Percentiles rank a stretch among this genome's conserved stretches.
These are phyloP conservation scores for Cladorhizidae sp. DNA, from an alignment of 37 sponge, comb jelly and placozoan species.

Conservation along the genomic window DNA sequence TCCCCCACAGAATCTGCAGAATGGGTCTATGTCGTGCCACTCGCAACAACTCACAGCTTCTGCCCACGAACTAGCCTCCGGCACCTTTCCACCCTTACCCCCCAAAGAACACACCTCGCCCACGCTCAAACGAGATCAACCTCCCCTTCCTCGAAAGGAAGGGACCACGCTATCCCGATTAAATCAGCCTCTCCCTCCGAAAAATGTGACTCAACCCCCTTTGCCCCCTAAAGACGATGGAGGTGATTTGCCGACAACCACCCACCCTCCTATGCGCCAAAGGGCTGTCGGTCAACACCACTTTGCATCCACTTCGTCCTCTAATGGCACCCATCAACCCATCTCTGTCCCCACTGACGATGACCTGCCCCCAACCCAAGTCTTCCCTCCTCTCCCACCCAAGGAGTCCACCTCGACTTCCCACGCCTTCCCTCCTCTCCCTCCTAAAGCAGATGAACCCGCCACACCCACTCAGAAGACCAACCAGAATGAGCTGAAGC, in stretches of 20 bases:
- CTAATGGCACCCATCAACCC: too few species aligned
- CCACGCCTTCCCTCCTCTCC: constrained; percentile 23
- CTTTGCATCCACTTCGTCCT: too few species aligned
- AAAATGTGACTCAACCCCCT: not conserved
- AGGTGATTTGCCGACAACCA: too few species aligned
- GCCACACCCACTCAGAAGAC: not conserved
- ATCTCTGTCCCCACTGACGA: not conserved
- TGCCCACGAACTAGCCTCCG: not conserved
- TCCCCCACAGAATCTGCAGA: not conserved
- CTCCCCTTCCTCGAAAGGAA: constrained; percentile 19
- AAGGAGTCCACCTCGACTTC: not conserved
- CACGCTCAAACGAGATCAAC: not conserved
- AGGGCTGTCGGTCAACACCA: too few species aligned
- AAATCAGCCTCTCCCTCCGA: constrained; percentile 14
- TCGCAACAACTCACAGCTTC: not conserved
- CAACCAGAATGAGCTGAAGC: not conserved
- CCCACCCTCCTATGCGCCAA: not conserved
- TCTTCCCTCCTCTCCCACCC: constrained; percentile 10
- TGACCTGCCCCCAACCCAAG: not conserved
- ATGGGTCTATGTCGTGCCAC: not conserved
- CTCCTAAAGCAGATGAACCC: not conserved
- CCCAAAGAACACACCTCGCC: constrained; percentile 15
- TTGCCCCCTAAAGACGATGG: not conserved
- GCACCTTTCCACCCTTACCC: constrained; percentile 14
- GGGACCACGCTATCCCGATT: not conserved